Base-by-base conservation (phyloP, 2,797 vertebrate genomes). In the Mionectes olivaceus region DNA sequence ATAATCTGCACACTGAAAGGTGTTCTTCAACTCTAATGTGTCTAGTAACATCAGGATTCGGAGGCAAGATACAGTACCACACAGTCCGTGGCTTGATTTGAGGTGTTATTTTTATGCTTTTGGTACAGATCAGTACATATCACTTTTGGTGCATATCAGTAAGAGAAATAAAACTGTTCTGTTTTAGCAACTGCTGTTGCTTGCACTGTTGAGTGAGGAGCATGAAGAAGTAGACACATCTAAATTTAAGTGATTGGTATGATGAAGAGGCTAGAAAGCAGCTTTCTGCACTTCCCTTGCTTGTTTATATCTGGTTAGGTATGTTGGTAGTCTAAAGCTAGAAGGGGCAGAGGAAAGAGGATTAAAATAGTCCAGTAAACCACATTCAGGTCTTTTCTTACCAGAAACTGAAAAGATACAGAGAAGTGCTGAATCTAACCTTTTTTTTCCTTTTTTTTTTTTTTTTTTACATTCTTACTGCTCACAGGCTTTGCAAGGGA, bases 1-100 rank as follows among this genome's bases (percentile, higher is more conserved):
- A 35, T 13, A 32, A 15, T 70, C 33, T 61, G 32, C 24, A 33
- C 50, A 19, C 37, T 52, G 33, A 50, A 73, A 63, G 32, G 19
- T 73, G 25, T 56, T 83, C 11, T 88, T 88, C 55, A 71, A 2
- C 41, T 65, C 21, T 19, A 19, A 15, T 33, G 1, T 46, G 5
- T 80, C 24, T 56, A 17, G 28, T 79, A 70, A 19, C 28, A 35
- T 65, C 18, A 33, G 13, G 28, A 14, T 47, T 63, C 52, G 83
- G 49, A 89, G 41, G 28, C 24, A 77, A 35, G 23, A 50, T 56
- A 41, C 6, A 17, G 28, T 68, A 91, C 37, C 19, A 25, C 30
- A 17, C 4, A 15, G 44, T 32, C 23, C 1, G 0, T 28, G 3
- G 0, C 73, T 87, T 74, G 53, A 25, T 74, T 46, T n/a, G 32